Evolutionary conservation across 2,888 invertebrate genomes (phyloP).

Genomic region (Dioctria linearis): DNA sequence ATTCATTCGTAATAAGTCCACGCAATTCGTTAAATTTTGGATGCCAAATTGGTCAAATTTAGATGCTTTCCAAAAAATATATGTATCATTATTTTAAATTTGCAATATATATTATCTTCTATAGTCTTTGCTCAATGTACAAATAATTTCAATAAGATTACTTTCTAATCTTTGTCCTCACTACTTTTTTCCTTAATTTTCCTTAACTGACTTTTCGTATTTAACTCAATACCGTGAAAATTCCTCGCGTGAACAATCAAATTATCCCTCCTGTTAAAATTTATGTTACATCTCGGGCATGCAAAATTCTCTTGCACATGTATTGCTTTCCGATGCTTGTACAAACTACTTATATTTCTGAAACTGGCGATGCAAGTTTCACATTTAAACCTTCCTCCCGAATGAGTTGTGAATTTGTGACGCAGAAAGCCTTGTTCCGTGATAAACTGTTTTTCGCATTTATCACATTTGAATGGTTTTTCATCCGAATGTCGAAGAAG

Average conservation of each 20-base stretch:
- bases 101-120: no score
- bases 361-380: slow-evolving; percentile 24
- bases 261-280: slow-evolving; percentile 50
- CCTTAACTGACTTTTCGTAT: slow-evolving; percentile 6
- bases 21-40: no score
- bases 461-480: slow-evolving; percentile 42
- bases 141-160: no score
- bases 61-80: no score
- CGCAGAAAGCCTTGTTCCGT: slow-evolving; percentile 17
- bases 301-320: slow-evolving; percentile 6
- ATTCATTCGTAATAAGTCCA: no score
- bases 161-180: no score
- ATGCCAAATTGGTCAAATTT: no score
- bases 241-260: slow-evolving; percentile 38
- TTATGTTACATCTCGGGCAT: slow-evolving; percentile 34
- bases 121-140: no score
- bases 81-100: no score
- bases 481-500: slow-evolving; percentile 33
- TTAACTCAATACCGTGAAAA: slow-evolving; percentile 13
- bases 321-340: slow-evolving; percentile 48
- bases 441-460: slow-evolving; percentile 37
- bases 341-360: slow-evolving; percentile 33
- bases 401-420: slow-evolving; percentile 45
- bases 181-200: background rate
- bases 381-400: slow-evolving; percentile 17